A percentile compares a stretch with the other conserved stretches of the same genome.
phyloP scores from a whole-genome alignment of 1,140 invertebrate genomes.

The Choristoneura fumiferana region DNA sequence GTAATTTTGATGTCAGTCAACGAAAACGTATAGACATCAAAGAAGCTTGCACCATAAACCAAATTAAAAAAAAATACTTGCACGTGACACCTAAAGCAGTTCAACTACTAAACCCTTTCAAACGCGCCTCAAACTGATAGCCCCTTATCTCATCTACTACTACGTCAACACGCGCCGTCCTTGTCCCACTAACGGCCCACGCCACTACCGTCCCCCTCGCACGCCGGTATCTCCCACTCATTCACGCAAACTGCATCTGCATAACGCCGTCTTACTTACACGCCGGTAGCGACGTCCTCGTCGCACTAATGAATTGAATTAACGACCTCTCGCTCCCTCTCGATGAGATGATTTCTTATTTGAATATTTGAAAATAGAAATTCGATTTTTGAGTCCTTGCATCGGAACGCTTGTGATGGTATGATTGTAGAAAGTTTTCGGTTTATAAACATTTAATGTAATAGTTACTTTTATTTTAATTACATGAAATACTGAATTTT shows the following conservation, averaged over 20 bases:
- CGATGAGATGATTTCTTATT: constrained; percentile 67
- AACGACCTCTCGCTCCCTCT: constrained; percentile 65
- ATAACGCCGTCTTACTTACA: constrained; percentile 25
- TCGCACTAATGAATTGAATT: constrained; percentile 74
- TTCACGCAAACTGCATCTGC: constrained; percentile 27
- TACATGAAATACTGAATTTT: too few species aligned
- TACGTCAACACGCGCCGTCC: constrained; percentile 68
- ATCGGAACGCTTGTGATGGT: background rate
- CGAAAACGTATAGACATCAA: too few species aligned
- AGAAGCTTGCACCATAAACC: too few species aligned
- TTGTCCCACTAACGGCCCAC: constrained; percentile 33
- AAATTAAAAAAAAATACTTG: too few species aligned
- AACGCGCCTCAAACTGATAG: constrained; percentile 64
- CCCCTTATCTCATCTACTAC: constrained; percentile 75
- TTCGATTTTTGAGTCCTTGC: constrained; percentile 37
- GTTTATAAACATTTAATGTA: too few species aligned
- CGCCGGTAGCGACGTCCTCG: constrained; percentile 34
- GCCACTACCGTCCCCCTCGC: constrained; percentile 38
- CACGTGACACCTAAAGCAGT: too few species aligned
- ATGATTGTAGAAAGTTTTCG: too few species aligned
- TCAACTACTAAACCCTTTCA: constrained; percentile 46
- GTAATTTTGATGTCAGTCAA: too few species aligned
- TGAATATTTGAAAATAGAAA: constrained; percentile 67
- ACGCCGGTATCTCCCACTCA: constrained; percentile 44
- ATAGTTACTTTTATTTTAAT: too few species aligned